A percentile compares a stretch with the other conserved stretches of the same genome.
Evolutionary conservation across 1,140 invertebrate species (phyloP).

Genomic region (Artemia franciscana): DNA sequence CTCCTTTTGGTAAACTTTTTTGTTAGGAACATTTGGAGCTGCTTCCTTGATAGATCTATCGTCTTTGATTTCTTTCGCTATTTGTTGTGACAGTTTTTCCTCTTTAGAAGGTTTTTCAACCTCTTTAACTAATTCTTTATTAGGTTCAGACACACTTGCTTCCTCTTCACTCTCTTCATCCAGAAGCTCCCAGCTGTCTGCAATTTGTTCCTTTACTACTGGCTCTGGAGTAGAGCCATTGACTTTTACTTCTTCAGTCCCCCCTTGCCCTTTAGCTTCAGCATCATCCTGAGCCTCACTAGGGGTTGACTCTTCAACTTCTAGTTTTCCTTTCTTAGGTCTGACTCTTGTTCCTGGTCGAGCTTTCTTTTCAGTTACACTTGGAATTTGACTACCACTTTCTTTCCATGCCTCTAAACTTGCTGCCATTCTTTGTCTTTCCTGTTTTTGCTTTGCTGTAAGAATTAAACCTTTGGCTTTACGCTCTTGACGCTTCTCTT

Average conservation of each 20-base stretch:
- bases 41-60: background rate
- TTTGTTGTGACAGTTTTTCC: background rate
- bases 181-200: slow-evolving; percentile 16
- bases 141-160: slow-evolving; percentile 11
- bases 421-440: slow-evolving; percentile 57
- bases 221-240: slow-evolving; percentile 13
- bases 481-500: slow-evolving; percentile 69
- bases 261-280: slow-evolving; percentile 16
- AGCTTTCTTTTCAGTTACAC: slow-evolving; percentile 34
- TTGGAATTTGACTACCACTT: slow-evolving; percentile 37
- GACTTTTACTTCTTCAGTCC: slow-evolving; percentile 21
- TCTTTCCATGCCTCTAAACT: slow-evolving; percentile 66
- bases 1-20: background rate
- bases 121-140: slow-evolving; percentile 11
- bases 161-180: slow-evolving; percentile 12
- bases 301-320: slow-evolving; percentile 20
- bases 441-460: slow-evolving; percentile 75
- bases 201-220: slow-evolving; percentile 15
- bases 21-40: background rate
- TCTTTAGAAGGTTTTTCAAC: slow-evolving; percentile 10
- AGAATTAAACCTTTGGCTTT: slow-evolving; percentile 86
- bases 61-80: background rate
- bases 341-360: slow-evolving; percentile 45
- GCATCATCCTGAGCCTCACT: slow-evolving; percentile 23
- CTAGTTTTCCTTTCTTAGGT: slow-evolving; percentile 39